phyloP scores from a whole-genome alignment of 2,797 vertebrate species.

The Paguma larvata region DNA sequence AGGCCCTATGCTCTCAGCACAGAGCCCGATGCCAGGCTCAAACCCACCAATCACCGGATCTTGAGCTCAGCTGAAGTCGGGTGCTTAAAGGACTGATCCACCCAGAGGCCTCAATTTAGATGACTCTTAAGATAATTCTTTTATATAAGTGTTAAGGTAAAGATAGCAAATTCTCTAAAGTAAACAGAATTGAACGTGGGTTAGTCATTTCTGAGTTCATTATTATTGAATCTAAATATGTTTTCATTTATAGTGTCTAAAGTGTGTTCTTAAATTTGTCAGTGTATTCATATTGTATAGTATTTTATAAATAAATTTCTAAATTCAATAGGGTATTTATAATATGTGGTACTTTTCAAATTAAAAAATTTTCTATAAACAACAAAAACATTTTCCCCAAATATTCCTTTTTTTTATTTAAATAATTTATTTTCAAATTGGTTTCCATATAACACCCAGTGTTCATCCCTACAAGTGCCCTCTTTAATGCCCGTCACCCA shows the following conservation, averaged over 20 bases:
- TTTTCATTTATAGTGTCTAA: conserved; percentile 48
- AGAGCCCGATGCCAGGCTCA: too few species aligned
- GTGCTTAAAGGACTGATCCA: too few species aligned
- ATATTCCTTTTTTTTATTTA: background rate
- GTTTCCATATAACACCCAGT: too few species aligned
- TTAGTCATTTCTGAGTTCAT: background rate
- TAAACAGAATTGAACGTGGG: background rate
- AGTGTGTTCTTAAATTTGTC: background rate
- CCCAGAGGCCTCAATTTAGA: background rate
- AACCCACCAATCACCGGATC: too few species aligned
- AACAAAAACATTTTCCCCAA: background rate
- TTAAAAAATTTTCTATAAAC: background rate
- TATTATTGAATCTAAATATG: background rate
- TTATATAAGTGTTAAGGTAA: background rate
- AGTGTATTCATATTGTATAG: background rate
- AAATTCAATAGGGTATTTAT: background rate
- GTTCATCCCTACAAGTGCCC: too few species aligned
- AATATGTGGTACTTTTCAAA: background rate
- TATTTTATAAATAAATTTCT: background rate
- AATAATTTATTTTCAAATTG: too few species aligned
- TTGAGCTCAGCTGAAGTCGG: too few species aligned
- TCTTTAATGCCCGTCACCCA: too few species aligned
- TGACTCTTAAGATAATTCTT: background rate
- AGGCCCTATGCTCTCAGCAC: too few species aligned
- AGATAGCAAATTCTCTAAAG: background rate